These are phyloP conservation scores for Sarotherodon lohbergeri DNA, from an alignment of 2,113 vertebrate genomes.

Conservation along the genomic window DNA sequence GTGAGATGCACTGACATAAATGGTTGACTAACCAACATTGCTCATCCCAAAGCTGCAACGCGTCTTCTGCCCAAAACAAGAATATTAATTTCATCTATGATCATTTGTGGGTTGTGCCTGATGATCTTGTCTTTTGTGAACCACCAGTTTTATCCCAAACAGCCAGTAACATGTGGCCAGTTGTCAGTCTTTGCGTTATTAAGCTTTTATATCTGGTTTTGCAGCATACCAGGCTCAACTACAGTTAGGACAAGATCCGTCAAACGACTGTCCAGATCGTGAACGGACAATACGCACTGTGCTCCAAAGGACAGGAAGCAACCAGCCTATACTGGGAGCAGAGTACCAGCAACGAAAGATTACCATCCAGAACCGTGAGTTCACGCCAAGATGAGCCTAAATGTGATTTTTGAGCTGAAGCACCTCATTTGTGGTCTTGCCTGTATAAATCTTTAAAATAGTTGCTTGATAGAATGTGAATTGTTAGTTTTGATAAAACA, in stretches of 20 bases:
- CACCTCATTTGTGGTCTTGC: neutral
- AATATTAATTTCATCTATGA: neutral
- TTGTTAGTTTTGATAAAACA: neutral
- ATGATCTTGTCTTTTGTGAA: neutral
- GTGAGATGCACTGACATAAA: neutral
- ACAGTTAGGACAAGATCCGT: conserved; percentile 85
- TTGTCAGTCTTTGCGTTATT: neutral
- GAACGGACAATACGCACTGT: conserved; percentile 83
- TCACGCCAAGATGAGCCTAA: neutral
- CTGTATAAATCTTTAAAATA: neutral
- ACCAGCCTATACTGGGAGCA: conserved; percentile 77
- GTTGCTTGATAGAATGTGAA: neutral
- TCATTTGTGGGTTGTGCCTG: neutral
- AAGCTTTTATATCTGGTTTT: neutral
- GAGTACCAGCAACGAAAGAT: conserved; percentile 90
- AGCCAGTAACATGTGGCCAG: neutral
- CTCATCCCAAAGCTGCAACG: neutral
- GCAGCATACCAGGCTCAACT: conserved; percentile 85
- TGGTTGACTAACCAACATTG: neutral
- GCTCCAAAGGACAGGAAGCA: conserved; percentile 82
- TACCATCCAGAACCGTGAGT: conserved; percentile 89
- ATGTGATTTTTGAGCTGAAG: neutral
- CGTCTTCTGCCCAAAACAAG: neutral
- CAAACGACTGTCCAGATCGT: conserved; percentile 86
- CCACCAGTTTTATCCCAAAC: neutral